Evolutionary conservation across 2,797 vertebrate species (phyloP), one percentile per base, ranked within the genome.

Genomic region (Tamandua tetradactyla): DNA sequence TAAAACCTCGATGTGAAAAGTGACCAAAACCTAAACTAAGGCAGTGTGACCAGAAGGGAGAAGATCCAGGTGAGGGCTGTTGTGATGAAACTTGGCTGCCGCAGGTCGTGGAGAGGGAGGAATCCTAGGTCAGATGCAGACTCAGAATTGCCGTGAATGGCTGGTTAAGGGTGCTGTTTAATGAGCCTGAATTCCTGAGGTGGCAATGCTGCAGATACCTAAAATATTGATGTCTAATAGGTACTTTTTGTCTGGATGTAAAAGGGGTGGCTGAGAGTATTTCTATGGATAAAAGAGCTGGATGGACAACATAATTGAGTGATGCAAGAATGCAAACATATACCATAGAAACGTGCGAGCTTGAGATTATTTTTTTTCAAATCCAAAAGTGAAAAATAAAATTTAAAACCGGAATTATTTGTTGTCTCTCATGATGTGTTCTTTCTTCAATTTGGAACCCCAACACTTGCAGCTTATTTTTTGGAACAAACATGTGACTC

Each of bases 401-500:
- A 42, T 55, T 55, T 18, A 92, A 40, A 2, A 35, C 6, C 10
- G 20, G 30, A 30, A 66, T 81, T n/a, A 68, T 49, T 57, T 52
- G 49, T 62, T 84, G 27, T 61, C 4, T 25, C 89, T 68, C 22
- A 85, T 88, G 85, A 80, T 85, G 85, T 82, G 20, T 94, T 87
- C 42, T 81, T 87, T 81, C 17, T 74, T 82, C 91, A 11, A 80
- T 40, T 85, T 93, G 40, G 42, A 93, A 86, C 52, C 5, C n/a
- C 91, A 93, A 68, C 1, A 5, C 13, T 72, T 80, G 74, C 2
- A 42, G 18, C n/a, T 40, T 93, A 81, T n/a, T 55, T 55, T 35
- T 71, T 69, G 18, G 12, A 12, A 55, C n/a, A 23, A 88, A 71
- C 4, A 23, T 79, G 40, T 59, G 52, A 74, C 32, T 83, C 14